A percentile compares a stretch with the other conserved stretches of the same genome.
Conservation (phyloP, 2,888 invertebrate species). For the Eristalis pertinax region DNA sequence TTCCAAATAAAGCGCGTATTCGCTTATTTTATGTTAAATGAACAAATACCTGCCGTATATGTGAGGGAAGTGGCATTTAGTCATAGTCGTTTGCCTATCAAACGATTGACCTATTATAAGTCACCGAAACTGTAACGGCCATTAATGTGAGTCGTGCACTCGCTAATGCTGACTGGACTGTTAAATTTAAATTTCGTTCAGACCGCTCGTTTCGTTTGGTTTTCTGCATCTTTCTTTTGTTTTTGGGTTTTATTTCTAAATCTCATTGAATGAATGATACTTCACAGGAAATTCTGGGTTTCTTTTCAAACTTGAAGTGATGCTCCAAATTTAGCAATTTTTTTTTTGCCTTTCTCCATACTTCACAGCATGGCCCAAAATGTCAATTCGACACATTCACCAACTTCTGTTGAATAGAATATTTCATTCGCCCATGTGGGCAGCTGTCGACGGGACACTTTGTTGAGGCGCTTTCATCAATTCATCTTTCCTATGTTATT, state of each 20-base stretch:
- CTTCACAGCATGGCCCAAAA: conserved; percentile 17
- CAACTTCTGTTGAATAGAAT: conserved; percentile 16
- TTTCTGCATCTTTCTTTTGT: conserved; percentile 20
- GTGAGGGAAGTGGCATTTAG: conserved; percentile 45
- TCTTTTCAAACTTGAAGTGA: conserved; percentile 33
- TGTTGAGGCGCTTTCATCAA: conserved; percentile 42
- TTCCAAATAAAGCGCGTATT: conserved; percentile 57
- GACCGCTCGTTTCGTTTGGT: background rate
- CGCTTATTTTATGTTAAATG: conserved; percentile 1
- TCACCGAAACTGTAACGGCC: conserved; percentile 57
- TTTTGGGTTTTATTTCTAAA: conserved; percentile 12
- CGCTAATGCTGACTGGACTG: conserved; percentile 41
- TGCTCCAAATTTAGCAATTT: conserved; percentile 38
- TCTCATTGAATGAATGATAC: conserved; percentile 20
- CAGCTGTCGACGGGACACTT: background rate
- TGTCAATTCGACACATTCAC: conserved; percentile 25
- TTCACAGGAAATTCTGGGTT: conserved; percentile 24
- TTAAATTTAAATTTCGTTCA: conserved; percentile 31
- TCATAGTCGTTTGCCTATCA: conserved; percentile 46
- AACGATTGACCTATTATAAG: conserved; percentile 56
- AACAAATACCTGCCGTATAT: conserved; percentile 10
- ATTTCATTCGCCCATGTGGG: conserved; percentile 2
- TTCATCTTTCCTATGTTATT: conserved; percentile 35
- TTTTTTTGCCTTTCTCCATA: conserved; percentile 42
- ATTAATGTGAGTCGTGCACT: conserved; percentile 56